A percentile compares a stretch with the other conserved stretches of the same genome.
Conservation (phyloP, 2,113 vertebrate genomes). For the Oncorhynchus keta region DNA sequence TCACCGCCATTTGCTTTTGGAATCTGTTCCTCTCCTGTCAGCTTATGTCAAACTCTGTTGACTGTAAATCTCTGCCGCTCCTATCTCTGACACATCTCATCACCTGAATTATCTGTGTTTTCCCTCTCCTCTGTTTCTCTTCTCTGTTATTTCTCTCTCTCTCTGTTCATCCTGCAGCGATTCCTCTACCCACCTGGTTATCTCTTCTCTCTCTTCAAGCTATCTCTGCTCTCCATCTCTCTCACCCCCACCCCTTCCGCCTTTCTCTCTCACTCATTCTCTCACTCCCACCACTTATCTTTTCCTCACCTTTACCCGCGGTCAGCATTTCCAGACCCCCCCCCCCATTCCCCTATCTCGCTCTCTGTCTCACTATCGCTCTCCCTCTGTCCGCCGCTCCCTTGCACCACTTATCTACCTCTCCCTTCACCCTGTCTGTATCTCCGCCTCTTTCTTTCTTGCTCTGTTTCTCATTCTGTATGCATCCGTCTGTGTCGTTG, state of each 20-base stretch:
- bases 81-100: slow-evolving; percentile 13
- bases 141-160: slow-evolving; percentile 17
- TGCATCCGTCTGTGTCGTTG: not conserved
- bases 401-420: slow-evolving; percentile 7
- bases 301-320: slow-evolving; percentile 52
- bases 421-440: slow-evolving; percentile 9
- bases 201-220: slow-evolving; percentile 19
- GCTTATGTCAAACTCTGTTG: not conserved
- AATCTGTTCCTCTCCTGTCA: slow-evolving; percentile 16
- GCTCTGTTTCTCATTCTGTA: not conserved
- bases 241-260: slow-evolving; percentile 18
- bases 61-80: not conserved
- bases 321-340: slow-evolving; percentile 51
- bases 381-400: slow-evolving; percentile 31
- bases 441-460: not conserved
- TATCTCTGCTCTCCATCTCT: slow-evolving; percentile 21
- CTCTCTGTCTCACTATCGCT: slow-evolving; percentile 37
- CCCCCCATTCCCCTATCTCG: slow-evolving; percentile 27
- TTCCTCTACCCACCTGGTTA: slow-evolving; percentile 14
- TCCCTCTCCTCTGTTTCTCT: slow-evolving; percentile 37
- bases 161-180: slow-evolving; percentile 26
- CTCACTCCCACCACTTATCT: slow-evolving; percentile 48
- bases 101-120: not conserved
- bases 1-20: not conserved
- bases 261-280: slow-evolving; percentile 33